Evolutionary conservation across 2,888 invertebrate genomes (phyloP).

Genomic region (Sphecodes monilicornis): DNA sequence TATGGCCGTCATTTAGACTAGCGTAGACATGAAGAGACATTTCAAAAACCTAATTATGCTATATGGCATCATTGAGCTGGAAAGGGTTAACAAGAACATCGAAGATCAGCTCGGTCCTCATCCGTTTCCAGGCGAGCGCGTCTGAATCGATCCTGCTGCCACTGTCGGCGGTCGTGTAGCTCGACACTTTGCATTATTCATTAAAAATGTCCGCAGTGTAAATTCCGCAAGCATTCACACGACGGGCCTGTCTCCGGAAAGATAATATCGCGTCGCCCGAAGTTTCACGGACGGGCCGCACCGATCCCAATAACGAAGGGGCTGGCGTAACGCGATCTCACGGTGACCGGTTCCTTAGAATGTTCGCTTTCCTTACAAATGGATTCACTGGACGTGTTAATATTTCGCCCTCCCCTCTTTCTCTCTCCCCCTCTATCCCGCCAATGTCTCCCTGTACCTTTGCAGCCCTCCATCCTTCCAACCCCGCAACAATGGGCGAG

Average conservation of each 20-base stretch:
- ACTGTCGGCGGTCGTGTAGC: not conserved
- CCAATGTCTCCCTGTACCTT: not conserved
- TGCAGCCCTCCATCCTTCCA: constrained; percentile 25
- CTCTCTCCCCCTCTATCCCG: constrained; percentile 29
- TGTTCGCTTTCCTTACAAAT: constrained; percentile 59
- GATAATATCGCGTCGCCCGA: constrained; percentile 12
- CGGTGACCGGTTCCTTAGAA: constrained; percentile 51
- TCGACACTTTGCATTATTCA: constrained; percentile 17
- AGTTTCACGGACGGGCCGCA: not conserved
- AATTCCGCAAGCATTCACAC: constrained; percentile 20
- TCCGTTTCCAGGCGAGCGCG: not conserved
- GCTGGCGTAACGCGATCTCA: constrained; percentile 51
- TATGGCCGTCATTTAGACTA: too few relatives aligned
- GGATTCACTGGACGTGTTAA: constrained; percentile 60
- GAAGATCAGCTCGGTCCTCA: not conserved
- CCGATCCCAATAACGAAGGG: constrained; percentile 32
- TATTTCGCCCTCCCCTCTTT: constrained; percentile 56
- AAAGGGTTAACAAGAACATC: not conserved
- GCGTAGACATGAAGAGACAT: not conserved
- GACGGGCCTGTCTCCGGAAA: constrained; percentile 8
- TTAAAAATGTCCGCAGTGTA: constrained; percentile 33
- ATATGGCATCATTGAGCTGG: not conserved
- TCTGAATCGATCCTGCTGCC: not conserved
- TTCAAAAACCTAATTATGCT: not conserved
- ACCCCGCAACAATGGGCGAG: constrained; percentile 56